Evolutionary conservation across 2,113 vertebrate genomes (phyloP), one percentile per base, ranked within the genome.

Genomic region (Clinocottus analis): DNA sequence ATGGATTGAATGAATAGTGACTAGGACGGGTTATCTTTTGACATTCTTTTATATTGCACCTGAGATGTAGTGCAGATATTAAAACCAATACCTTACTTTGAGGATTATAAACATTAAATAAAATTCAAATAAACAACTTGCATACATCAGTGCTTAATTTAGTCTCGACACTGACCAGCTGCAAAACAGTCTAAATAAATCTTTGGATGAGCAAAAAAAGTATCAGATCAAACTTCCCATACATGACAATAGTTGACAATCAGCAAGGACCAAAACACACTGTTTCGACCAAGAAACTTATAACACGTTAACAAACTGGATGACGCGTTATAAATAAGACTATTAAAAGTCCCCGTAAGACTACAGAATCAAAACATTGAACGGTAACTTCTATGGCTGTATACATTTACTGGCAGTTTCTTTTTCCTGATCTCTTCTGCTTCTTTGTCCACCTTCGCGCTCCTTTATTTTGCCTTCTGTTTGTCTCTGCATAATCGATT

Each of bases 381-480:
- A 31, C 2, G 2, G 29, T 31, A 31, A 31, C 29, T 31, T 31
- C 29, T 31, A 31, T 31, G 29, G 29, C 2, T 2, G 13, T 2
- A 25, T 49, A 39, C 19, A 72, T 72, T 45, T 63, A 51, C 14
- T 13, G 21, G 45, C 9, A 75, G n/a, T 37, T 41, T 55, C 16
- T 41, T n/a, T 51, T 25, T 17, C 16, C 16, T 45, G 43, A 6
- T 51, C 29, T 47, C n/a, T 37, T 6, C 58, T 17, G 39, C 51
- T n/a, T 51, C 41, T 37, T 33, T 55, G 29, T 73, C 7, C 9
- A 63, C 59, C 31, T 37, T 16, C 45, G 4, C 10, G 25, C 25
- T 33, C 23, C 21, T 58, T 62, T 53, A 75, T 63, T 73, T 75
- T 14, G 5, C 41, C 25, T n/a, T n/a, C n/a, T n/a, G n/a, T n/a